Conservation (phyloP, 2,113 vertebrate species). For the Sakesphorus luctuosus region DNA sequence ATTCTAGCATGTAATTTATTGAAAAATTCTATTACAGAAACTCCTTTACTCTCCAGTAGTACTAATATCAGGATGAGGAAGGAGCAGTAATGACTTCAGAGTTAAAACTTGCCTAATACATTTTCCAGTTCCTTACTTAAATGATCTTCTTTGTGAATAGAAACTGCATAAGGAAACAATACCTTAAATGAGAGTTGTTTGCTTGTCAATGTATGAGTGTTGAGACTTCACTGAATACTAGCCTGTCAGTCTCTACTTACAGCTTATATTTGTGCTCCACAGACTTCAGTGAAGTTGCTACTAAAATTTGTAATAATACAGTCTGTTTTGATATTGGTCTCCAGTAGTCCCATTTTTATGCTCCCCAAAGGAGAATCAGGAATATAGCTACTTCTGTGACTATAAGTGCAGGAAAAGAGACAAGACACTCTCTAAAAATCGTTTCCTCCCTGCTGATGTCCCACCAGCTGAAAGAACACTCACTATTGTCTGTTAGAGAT, state of each 20-base stretch:
- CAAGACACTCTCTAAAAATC: background rate
- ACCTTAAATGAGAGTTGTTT: background rate
- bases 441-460: background rate
- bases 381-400: background rate
- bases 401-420: background rate
- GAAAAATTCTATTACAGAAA: background rate
- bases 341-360: background rate
- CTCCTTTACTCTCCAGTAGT: background rate
- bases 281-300: background rate
- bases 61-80: background rate
- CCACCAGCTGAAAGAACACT: background rate
- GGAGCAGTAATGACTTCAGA: background rate
- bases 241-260: background rate
- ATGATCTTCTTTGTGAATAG: background rate
- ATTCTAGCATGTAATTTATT: background rate
- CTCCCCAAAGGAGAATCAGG: background rate
- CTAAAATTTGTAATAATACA: background rate
- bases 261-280: background rate
- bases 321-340: background rate
- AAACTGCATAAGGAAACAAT: background rate
- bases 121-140: background rate
- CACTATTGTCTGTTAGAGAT: background rate
- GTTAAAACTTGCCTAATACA: background rate
- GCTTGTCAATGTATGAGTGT: background rate
- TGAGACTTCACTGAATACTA: background rate